A percentile compares a stretch with the other conserved stretches of the same genome.
These are phyloP conservation scores for Trisateles emortualis DNA, from an alignment of 2,888 invertebrate genomes.

Conservation along the genomic window DNA sequence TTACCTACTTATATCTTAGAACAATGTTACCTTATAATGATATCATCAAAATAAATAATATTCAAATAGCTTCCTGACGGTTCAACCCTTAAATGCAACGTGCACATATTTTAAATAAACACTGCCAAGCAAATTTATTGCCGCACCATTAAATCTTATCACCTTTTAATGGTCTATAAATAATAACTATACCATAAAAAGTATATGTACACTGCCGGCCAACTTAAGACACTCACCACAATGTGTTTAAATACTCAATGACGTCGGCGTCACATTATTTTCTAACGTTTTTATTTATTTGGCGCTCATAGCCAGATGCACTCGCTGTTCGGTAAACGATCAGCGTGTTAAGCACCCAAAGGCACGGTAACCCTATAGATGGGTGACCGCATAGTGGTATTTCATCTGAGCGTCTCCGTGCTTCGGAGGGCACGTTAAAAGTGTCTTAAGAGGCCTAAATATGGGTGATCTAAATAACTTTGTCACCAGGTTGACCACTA, in stretches of 20 bases:
- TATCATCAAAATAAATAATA: background rate
- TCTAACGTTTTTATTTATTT: background rate
- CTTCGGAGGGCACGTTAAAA: too few species aligned
- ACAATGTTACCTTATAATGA: too few species aligned
- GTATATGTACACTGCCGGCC: constrained; percentile 26
- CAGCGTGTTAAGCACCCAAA: too few species aligned
- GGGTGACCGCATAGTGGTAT: too few species aligned
- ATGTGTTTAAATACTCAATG: background rate
- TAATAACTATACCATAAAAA: constrained; percentile 54
- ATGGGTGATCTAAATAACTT: too few species aligned
- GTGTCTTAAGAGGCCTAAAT: too few species aligned
- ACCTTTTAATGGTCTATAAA: constrained; percentile 55
- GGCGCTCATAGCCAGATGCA: too few species aligned
- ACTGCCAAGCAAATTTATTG: constrained; percentile 42
- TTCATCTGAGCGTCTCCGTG: too few species aligned
- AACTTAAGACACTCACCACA: background rate
- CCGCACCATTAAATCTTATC: constrained; percentile 50
- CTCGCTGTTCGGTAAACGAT: too few species aligned
- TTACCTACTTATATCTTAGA: background rate
- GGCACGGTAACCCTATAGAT: too few species aligned
- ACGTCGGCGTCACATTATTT: background rate
- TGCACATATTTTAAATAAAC: constrained; percentile 17
- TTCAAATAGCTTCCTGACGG: background rate
- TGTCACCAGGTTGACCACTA: too few species aligned
- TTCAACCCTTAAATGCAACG: constrained; percentile 3